phyloP scores from a whole-genome alignment of 2,888 invertebrate species.

The Drosophila birchii region DNA sequence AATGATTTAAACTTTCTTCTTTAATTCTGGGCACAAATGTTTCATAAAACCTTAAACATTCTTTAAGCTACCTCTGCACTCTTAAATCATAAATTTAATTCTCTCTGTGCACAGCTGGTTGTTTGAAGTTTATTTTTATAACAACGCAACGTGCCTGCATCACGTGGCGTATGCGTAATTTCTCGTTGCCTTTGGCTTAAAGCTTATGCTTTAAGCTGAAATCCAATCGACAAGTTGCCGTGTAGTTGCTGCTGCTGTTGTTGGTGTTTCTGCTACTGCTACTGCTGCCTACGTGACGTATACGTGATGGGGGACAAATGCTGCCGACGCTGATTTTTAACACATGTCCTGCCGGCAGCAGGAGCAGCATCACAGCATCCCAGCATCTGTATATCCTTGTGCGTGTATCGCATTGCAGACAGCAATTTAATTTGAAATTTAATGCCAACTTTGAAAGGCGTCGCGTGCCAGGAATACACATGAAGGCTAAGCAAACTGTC shows the following conservation, averaged over 20 bases:
- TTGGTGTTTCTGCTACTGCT: not conserved
- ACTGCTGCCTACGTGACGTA: slow-evolving; percentile 58
- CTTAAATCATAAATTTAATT: not conserved
- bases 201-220: slow-evolving; percentile 48
- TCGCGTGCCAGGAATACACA: slow-evolving; percentile 72
- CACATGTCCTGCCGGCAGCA: slow-evolving; percentile 38
- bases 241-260: slow-evolving; percentile 17
- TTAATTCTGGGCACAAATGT: slow-evolving; percentile 6
- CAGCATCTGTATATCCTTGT: not conserved
- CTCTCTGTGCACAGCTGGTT: slow-evolving; percentile 24
- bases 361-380: not conserved
- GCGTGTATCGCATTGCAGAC: slow-evolving; percentile 70
- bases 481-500: slow-evolving; percentile 15
- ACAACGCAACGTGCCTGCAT: slow-evolving; percentile 15
- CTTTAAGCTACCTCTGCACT: not conserved
- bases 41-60: not conserved
- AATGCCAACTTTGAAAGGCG: slow-evolving; percentile 74
- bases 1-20: slow-evolving; percentile 6
- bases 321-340: slow-evolving; percentile 66
- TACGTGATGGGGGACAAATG: slow-evolving; percentile 76
- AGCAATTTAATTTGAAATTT: slow-evolving; percentile 80
- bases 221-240: slow-evolving; percentile 67
- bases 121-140: slow-evolving; percentile 52
- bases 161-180: slow-evolving; percentile 52
- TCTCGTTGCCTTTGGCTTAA: slow-evolving; percentile 24